Conservation (phyloP, 2,888 invertebrate species). For the Volucella zonaria region DNA sequence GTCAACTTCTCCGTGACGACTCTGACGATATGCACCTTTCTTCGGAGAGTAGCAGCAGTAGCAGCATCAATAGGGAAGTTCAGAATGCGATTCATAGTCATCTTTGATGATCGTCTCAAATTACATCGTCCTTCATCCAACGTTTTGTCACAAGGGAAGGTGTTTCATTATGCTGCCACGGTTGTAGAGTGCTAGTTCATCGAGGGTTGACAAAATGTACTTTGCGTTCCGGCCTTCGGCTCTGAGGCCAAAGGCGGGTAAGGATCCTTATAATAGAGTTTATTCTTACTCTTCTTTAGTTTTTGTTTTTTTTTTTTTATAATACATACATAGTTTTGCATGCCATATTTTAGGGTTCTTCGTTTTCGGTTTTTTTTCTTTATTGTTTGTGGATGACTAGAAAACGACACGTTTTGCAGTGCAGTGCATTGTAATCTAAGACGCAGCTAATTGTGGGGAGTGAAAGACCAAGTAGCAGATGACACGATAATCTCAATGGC, state of each 20-base stretch:
- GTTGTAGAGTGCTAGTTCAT: slow-evolving; percentile 11
- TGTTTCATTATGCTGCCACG: slow-evolving; percentile 47
- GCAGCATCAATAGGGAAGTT: slow-evolving; percentile 33
- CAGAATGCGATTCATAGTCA: slow-evolving; percentile 56
- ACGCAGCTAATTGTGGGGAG: slow-evolving; percentile 59
- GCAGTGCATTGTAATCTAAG: slow-evolving; percentile 67
- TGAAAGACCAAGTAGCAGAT: slow-evolving; percentile 65
- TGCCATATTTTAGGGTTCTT: slow-evolving; percentile 51
- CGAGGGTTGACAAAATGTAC: slow-evolving; percentile 58
- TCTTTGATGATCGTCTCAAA: slow-evolving; percentile 69
- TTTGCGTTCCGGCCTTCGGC: slow-evolving; percentile 60
- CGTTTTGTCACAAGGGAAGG: slow-evolving; percentile 48
- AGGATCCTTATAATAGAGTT: slow-evolving; percentile 66
- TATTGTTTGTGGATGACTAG: slow-evolving; percentile 54
- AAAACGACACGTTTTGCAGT: slow-evolving; percentile 66
- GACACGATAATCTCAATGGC: slow-evolving; percentile 72
- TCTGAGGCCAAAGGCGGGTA: slow-evolving; percentile 38
- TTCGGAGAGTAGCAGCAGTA: slow-evolving; percentile 26
- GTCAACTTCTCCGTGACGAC: slow-evolving; percentile 43
- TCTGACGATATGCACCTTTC: slow-evolving; percentile 58
- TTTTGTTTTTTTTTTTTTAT: slow-evolving; percentile 56
- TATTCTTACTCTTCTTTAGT: slow-evolving; percentile 21
- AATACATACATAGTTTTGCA: slow-evolving; percentile 65
- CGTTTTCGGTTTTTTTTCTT: slow-evolving; percentile 5
- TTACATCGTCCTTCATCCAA: slow-evolving; percentile 52